Conservation (phyloP, 2,113 vertebrate genomes). For the Potamarius usumacintae region DNA sequence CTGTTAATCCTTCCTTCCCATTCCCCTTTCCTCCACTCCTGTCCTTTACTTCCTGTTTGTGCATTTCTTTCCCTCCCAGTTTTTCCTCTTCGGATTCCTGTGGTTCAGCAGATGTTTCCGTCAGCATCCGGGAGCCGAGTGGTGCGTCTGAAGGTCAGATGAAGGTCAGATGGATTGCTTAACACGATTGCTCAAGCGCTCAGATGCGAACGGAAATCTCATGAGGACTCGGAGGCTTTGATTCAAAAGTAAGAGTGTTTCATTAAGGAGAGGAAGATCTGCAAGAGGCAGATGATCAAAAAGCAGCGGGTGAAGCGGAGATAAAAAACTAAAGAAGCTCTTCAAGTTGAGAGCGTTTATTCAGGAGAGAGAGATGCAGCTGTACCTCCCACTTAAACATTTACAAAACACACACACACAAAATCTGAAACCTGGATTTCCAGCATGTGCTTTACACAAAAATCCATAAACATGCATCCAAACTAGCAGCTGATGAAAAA, state of each 20-base stretch:
- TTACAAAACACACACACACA: not conserved
- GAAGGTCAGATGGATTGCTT: not conserved
- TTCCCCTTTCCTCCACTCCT: not conserved
- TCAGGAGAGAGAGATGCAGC: not conserved
- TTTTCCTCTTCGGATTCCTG: not conserved
- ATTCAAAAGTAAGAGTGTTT: not conserved
- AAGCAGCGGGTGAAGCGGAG: not conserved
- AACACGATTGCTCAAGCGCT: not conserved
- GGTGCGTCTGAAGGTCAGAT: not conserved
- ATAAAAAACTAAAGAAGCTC: not conserved
- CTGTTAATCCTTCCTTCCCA: not conserved
- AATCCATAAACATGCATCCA: not conserved
- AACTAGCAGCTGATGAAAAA: not conserved
- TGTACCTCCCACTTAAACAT: conserved; percentile 7
- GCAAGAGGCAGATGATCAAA: not conserved
- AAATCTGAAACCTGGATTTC: not conserved
- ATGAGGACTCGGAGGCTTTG: not conserved
- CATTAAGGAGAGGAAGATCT: not conserved
- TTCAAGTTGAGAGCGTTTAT: conserved; percentile 2
- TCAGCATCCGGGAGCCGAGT: not conserved
- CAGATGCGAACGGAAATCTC: not conserved
- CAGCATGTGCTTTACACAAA: not conserved
- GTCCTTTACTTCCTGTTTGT: not conserved
- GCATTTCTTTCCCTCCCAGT: not conserved
- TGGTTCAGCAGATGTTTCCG: not conserved